phyloP scores from a whole-genome alignment of 2,888 invertebrate species.

The Thyatira batis region DNA sequence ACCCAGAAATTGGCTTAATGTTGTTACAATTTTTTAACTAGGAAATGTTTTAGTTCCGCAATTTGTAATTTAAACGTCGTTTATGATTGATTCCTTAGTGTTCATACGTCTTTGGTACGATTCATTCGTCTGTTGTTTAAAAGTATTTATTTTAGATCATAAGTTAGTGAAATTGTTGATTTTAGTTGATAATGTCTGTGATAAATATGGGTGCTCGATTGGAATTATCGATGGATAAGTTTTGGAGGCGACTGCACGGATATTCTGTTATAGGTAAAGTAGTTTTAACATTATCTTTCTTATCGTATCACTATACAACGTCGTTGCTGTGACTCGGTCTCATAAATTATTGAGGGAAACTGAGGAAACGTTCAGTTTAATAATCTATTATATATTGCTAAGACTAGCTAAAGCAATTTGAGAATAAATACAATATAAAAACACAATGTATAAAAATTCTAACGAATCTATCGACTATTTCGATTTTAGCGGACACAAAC shows the following conservation, averaged over 20 bases:
- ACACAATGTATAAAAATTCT: too few species aligned
- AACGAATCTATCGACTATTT: too few species aligned
- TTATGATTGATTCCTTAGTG: not conserved
- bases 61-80: not conserved
- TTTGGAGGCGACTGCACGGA: conserved; percentile 57
- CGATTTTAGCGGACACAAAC: too few species aligned
- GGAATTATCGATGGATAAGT: conserved; percentile 52
- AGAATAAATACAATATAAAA: too few species aligned
- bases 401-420: too few species aligned
- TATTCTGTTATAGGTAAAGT: conserved; percentile 62
- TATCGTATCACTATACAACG: too few species aligned
- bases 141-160: not conserved
- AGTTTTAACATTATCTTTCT: too few species aligned
- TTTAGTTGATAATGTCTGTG: not conserved
- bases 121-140: not conserved
- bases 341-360: too few species aligned
- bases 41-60: conserved; percentile 7
- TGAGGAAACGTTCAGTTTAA: too few species aligned
- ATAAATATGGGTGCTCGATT: conserved; percentile 37
- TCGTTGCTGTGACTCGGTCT: too few species aligned
- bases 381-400: too few species aligned
- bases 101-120: not conserved
- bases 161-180: not conserved
- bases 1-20: conserved; percentile 8
- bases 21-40: conserved; percentile 8